Conservation (phyloP, 2,797 vertebrate species). For the Synanceia verrucosa region DNA sequence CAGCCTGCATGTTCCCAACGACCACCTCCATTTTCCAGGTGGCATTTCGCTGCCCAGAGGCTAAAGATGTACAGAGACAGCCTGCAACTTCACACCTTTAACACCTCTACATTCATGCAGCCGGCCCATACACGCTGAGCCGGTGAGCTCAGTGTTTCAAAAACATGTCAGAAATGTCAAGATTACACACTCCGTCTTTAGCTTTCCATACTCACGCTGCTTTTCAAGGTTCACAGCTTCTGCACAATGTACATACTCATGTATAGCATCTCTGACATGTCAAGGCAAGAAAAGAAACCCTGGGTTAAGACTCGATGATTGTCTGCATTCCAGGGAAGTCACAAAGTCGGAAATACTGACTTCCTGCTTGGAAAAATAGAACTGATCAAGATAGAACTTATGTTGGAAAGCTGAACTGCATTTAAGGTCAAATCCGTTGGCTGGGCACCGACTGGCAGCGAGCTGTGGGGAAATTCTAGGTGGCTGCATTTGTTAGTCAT, state of each 20-base stretch:
- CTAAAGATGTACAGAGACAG: constrained; percentile 16
- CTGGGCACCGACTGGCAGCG: too few species aligned
- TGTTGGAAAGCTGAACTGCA: neutral
- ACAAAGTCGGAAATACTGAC: constrained; percentile 40
- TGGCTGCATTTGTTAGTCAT: too few species aligned
- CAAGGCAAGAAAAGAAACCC: constrained; percentile 13
- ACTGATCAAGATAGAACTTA: neutral
- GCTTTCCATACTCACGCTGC: constrained; percentile 17
- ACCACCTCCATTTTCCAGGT: constrained; percentile 40
- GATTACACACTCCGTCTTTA: constrained; percentile 27
- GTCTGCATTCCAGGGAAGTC: constrained; percentile 33
- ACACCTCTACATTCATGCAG: constrained; percentile 15
- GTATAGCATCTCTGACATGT: constrained; percentile 24
- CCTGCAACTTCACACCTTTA: neutral
- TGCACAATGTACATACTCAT: neutral
- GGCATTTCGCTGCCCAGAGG: constrained; percentile 27
- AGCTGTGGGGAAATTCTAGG: too few species aligned
- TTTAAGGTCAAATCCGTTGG: too few species aligned
- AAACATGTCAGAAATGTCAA: constrained; percentile 44
- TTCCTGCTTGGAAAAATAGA: neutral
- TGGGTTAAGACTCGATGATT: constrained; percentile 3
- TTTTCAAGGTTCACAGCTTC: constrained; percentile 6
- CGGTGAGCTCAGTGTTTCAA: neutral
- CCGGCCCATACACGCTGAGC: constrained; percentile 42
- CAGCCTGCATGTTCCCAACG: constrained; percentile 16